These are phyloP conservation scores for Leuciscus idus DNA, from an alignment of 2,113 vertebrate genomes.

Conservation along the genomic window DNA sequence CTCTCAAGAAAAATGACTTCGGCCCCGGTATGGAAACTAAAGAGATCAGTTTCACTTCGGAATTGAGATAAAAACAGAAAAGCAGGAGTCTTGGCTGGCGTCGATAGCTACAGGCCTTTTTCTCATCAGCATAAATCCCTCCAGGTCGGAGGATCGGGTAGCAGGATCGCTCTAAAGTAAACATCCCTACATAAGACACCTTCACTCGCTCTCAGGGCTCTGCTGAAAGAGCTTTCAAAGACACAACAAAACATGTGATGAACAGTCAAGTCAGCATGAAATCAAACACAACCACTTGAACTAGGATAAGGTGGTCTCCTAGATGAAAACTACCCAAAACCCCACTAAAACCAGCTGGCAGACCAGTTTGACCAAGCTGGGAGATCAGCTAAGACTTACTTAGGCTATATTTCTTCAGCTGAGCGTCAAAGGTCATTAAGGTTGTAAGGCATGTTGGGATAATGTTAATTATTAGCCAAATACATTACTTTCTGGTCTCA, in stretches of 20 bases:
- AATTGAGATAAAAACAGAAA: constrained; percentile 56
- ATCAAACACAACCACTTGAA: not conserved
- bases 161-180: constrained; percentile 20
- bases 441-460: too few relatives aligned
- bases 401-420: too few relatives aligned
- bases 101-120: constrained; percentile 59
- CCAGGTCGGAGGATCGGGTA: constrained; percentile 49
- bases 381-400: too few relatives aligned
- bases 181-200: not conserved
- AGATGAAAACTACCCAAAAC: not conserved
- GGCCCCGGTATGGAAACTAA: not conserved
- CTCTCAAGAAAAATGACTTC: not conserved
- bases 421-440: not conserved
- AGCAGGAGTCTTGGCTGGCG: constrained; percentile 45
- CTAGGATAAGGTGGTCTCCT: not conserved
- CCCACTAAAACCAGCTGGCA: not conserved
- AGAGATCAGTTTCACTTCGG: constrained; percentile 7
- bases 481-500: too few relatives aligned
- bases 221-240: not conserved
- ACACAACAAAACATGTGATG: not conserved
- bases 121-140: constrained; percentile 69
- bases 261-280: not conserved
- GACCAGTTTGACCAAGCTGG: not conserved
- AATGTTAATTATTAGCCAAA: too few relatives aligned
- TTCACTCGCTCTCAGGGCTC: not conserved